A percentile compares a stretch with the other conserved stretches of the same genome.
Conservation (phyloP, 37 sponge, comb jelly and placozoan genomes). For the Tethya wilhelma region DNA sequence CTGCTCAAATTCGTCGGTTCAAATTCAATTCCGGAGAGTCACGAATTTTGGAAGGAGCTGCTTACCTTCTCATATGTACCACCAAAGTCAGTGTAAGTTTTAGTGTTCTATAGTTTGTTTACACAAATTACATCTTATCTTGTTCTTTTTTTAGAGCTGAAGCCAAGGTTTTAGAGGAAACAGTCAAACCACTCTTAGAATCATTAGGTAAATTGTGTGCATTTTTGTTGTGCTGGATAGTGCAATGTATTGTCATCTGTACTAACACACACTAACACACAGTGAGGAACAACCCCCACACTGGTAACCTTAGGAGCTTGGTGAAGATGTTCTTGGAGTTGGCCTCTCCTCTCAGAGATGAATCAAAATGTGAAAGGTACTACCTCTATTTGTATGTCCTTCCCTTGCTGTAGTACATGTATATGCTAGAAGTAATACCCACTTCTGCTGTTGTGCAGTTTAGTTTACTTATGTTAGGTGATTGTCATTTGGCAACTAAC, state of each 20-base stretch:
- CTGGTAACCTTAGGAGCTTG: constrained; percentile 57
- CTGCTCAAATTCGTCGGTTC: constrained; percentile 65
- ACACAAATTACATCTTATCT: neutral
- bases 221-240: neutral
- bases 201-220: constrained; percentile 41
- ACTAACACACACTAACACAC: too few species aligned
- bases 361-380: constrained; percentile 61
- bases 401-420: too few species aligned
- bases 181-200: constrained; percentile 43
- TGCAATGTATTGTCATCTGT: neutral
- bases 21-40: constrained; percentile 24
- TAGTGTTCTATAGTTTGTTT: neutral
- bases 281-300: constrained; percentile 39
- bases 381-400: too few species aligned
- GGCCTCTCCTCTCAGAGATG: constrained; percentile 28
- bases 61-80: constrained; percentile 63
- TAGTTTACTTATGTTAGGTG: too few species aligned
- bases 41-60: constrained; percentile 76
- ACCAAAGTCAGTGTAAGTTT: constrained; percentile 28
- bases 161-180: constrained; percentile 46
- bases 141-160: constrained; percentile 31
- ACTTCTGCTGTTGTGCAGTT: too few species aligned
- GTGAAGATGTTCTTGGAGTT: constrained; percentile 40
- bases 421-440: too few species aligned
- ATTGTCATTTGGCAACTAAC: neutral